phyloP scores from a whole-genome alignment of 2,888 invertebrate species.

The Eubasilissa splendida region DNA sequence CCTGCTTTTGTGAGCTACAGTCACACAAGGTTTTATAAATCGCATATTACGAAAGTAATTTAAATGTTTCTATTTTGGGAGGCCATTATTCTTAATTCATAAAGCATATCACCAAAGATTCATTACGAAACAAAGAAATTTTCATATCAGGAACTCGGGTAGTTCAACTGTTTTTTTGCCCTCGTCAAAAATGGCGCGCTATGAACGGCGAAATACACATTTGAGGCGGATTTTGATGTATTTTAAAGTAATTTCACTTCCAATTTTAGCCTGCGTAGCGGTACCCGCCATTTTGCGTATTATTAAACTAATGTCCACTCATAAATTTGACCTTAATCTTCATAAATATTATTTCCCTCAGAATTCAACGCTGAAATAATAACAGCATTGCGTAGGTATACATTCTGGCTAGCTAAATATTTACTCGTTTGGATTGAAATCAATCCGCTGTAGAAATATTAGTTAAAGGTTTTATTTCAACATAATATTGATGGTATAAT shows the following conservation, averaged over 20 bases:
- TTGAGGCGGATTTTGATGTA: constrained; percentile 25
- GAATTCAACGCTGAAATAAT: constrained; percentile 17
- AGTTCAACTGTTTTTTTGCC: constrained; percentile 9
- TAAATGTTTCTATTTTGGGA: constrained; percentile 5
- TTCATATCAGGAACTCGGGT: neutral
- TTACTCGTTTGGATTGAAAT: too few relatives aligned
- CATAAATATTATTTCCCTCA: constrained; percentile 30
- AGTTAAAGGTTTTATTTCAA: too few relatives aligned
- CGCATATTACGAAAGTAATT: neutral
- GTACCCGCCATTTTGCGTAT: neutral
- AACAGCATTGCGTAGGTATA: neutral
- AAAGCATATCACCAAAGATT: neutral
- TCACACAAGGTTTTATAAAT: too few relatives aligned
- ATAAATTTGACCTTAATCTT: constrained; percentile 29
- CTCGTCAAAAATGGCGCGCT: neutral
- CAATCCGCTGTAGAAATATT: too few relatives aligned
- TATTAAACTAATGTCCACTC: constrained; percentile 35
- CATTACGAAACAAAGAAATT: constrained; percentile 16
- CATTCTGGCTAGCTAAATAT: too few relatives aligned
- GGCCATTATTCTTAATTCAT: neutral
- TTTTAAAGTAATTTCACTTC: constrained; percentile 33
- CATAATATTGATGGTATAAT: too few relatives aligned
- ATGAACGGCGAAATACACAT: neutral
- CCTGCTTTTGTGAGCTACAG: too few relatives aligned
- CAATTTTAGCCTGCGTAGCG: constrained; percentile 22